Base-by-base conservation (phyloP, 2,888 invertebrate species). In the Trichacis sp. region DNA sequence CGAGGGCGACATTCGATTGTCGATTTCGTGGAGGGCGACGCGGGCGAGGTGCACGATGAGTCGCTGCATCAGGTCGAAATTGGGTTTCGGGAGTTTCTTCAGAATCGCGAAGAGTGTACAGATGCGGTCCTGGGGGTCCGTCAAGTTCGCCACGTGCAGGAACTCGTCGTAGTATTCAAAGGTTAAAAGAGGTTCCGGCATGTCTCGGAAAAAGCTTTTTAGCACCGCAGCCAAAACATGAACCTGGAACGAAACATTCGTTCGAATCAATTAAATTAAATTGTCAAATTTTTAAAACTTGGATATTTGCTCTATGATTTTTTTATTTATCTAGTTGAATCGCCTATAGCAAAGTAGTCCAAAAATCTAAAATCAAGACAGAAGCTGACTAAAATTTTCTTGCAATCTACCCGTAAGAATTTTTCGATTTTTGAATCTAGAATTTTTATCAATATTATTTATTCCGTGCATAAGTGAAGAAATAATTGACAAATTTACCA, bases 131-230 rank as follows among this genome's bases (percentile, higher is more conserved):
- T 88, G 91, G 15, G 90, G 89, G 83, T 95, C 94, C 9, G 91
- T 89, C 71, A 96, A 89, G 84, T 94, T 93, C 2, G 96, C 92
- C 42, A 95, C 95, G 70, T 94, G 90, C 64, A 97, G 89, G 85
- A 97, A 96, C 85, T 97, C 96, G 85, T 97, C 96, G 84, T 97
- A 97, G 68, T 94, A 91, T 82, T 96, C 96, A 86, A 93, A 96
- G 51, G 96, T 96, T 71, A 97, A 88, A 72, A 97, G 86, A 15
- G 97, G 97, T 84, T 97, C 96, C 12, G 96, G 94, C 90, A 97
- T 92, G 82, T 97, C 97, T 36, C 96, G 88, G 84, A 97, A 91
- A 87, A 96, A 96, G 71, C 89, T 87, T 85, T 97, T 97, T 61
- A 97, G 87, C 29, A 95, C 93, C 33, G 95, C 94, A 0, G 96